Base-by-base conservation (phyloP, 1,140 invertebrate genomes). In the silkworm (Bombyx mori) region DNA sequence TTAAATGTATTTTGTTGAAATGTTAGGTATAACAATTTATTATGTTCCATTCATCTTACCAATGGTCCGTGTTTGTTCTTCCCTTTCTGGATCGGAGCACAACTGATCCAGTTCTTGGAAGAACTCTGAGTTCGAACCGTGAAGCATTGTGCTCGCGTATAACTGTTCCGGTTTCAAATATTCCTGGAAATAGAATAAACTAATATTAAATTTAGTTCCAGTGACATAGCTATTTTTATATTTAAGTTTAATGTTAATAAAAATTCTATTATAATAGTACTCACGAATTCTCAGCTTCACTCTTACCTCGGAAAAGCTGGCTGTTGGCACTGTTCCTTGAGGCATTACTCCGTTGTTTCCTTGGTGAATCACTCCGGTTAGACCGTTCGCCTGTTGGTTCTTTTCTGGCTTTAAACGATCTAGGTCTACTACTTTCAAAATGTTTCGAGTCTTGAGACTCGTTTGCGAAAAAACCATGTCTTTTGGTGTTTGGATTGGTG, bases 401-500 rank as follows among this genome's bases (percentile, higher is more conserved):
- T 82, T 84, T 72, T 73, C 72, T 71, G 67, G 66, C 76, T 84
- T 85, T 83, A 86, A 82, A 75, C 72, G 79, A 85, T 83, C 73
- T 86, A 85, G 68, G 54, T 86, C 80, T 85, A 86, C 74, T 71
- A 86, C 79, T 81, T 86, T 86, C 83, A 85, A 83, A 79, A 77
- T 63, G 78, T 63, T 77, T 58, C 68, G 82, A 77, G 81, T 73
- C 71, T 79, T 79, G 75, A 68, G 73, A 86, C 73, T 81, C 80
- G 82, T 83, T 85, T 85, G 81, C 66, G 83, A 86, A 86, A 86
- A 86, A 85, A 86, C 83, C 82, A 85, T 85, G 70, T 85, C 83
- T 86, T 77, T 86, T 69, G 77, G 74, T 82, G 71, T 84, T 73
- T 77, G 75, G 67, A 63, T 81, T 68, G 72, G 50, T 61, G 62